phyloP scores from a whole-genome alignment of 2,888 invertebrate species.

The Drosophila nr. medialis region DNA sequence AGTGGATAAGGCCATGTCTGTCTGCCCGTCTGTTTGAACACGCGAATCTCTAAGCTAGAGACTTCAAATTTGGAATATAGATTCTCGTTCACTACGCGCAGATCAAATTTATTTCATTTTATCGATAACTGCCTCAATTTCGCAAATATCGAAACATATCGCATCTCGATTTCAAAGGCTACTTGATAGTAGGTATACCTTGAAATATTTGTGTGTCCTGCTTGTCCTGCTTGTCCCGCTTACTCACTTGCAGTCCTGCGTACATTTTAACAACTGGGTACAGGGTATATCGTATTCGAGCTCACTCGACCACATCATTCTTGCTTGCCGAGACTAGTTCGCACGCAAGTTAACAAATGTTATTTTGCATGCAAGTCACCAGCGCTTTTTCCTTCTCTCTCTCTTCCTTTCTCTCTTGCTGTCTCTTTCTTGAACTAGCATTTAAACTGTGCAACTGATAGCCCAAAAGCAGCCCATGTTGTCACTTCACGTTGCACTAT shows the following conservation, averaged over 20 bases:
- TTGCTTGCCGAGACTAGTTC: background rate
- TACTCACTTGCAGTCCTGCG: background rate
- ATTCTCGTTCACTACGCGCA: no score
- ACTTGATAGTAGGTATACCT: no score
- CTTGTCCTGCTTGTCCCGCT: no score
- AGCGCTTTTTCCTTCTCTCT: background rate
- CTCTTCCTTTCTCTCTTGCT: background rate
- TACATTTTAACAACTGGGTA: background rate
- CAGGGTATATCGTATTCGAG: background rate
- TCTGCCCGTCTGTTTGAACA: background rate
- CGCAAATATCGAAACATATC: background rate
- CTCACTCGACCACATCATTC: background rate
- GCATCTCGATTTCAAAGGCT: background rate
- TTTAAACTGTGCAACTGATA: slow-evolving; percentile 5
- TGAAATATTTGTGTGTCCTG: no score
- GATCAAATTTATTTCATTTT: background rate
- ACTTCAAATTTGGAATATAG: no score
- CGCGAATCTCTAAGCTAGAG: no score
- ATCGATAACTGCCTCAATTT: background rate
- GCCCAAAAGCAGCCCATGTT: background rate
- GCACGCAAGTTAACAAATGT: background rate
- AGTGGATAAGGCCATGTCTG: background rate
- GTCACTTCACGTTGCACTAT: slow-evolving; percentile 4
- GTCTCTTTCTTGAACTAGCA: background rate
- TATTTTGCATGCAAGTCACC: background rate